A percentile compares a stretch with the other conserved stretches of the same genome.
Evolutionary conservation across 92 coral and sea anemone genomes (phyloP).

Genomic region (Palythoa grandiflora): DNA sequence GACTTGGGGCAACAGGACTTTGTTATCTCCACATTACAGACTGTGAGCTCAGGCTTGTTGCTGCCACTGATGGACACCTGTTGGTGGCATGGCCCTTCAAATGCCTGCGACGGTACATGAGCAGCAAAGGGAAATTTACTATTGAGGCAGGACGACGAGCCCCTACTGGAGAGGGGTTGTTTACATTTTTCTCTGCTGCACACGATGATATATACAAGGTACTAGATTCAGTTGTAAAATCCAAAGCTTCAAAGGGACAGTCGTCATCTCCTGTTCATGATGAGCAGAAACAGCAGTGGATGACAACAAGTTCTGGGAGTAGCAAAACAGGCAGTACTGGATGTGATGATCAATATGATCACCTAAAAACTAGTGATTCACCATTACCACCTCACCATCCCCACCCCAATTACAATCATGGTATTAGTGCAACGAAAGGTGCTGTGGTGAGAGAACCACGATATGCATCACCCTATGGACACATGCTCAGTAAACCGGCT

Average conservation of each 20-base stretch:
- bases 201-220: slow-evolving; percentile 95
- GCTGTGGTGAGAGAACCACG: slow-evolving; percentile 34
- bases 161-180: slow-evolving; percentile 95
- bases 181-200: slow-evolving; percentile 83
- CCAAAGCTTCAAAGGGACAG: slow-evolving; percentile 75
- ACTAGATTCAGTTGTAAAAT: slow-evolving; percentile 86
- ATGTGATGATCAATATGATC: slow-evolving; percentile 65
- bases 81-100: slow-evolving; percentile 98
- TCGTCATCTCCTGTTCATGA: slow-evolving; percentile 29
- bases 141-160: slow-evolving; percentile 99
- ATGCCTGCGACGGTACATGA: slow-evolving; percentile 94
- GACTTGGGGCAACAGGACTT: slow-evolving; percentile 77
- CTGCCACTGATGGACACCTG: slow-evolving; percentile 88
- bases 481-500: slow-evolving; percentile 52
- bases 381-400: slow-evolving; percentile 61
- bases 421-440: slow-evolving; percentile 30
- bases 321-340: background rate
- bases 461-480: slow-evolving; percentile 88
- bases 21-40: slow-evolving; percentile 91
- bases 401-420: slow-evolving; percentile 73
- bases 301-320: slow-evolving; percentile 41
- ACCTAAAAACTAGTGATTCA: slow-evolving; percentile 52
- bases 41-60: slow-evolving; percentile 84
- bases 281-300: slow-evolving; percentile 38
- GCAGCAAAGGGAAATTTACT: slow-evolving; percentile 83